Conservation (phyloP, 1,140 invertebrate genomes). For the Zaprionus africanus region DNA sequence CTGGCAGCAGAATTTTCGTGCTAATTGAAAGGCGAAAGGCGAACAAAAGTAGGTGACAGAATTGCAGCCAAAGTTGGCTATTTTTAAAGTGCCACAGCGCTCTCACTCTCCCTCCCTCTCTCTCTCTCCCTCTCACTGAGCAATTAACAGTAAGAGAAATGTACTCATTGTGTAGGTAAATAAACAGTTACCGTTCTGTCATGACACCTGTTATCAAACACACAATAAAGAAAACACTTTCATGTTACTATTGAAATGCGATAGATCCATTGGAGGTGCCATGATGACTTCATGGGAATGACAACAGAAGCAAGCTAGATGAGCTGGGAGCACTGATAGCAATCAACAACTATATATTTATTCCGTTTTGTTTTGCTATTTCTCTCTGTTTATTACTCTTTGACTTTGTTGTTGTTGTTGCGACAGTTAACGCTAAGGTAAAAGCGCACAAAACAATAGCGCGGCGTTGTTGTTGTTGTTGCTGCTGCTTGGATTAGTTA, state of each 20-base stretch:
- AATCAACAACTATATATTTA: slow-evolving; percentile 44
- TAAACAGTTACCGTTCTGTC: neutral
- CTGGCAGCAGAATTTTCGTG: slow-evolving; percentile 42
- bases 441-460: slow-evolving; percentile 36
- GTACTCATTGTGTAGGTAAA: neutral
- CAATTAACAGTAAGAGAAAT: slow-evolving; percentile 1
- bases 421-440: slow-evolving; percentile 28
- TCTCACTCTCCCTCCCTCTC: neutral
- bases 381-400: slow-evolving; percentile 22
- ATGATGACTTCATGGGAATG: slow-evolving; percentile 56
- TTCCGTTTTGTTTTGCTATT: slow-evolving; percentile 27
- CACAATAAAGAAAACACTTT: neutral
- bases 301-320: slow-evolving; percentile 19
- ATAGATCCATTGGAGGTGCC: neutral
- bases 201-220: neutral
- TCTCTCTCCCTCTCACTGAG: slow-evolving; percentile 2
- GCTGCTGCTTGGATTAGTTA: slow-evolving; percentile 64
- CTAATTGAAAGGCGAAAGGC: slow-evolving; percentile 63
- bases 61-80: slow-evolving; percentile 61
- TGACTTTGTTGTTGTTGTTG: slow-evolving; percentile 32
- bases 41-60: slow-evolving; percentile 53
- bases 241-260: neutral
- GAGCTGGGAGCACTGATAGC: slow-evolving; percentile 45
- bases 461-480: slow-evolving; percentile 15
- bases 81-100: slow-evolving; percentile 52